Conservation (phyloP, 2,797 vertebrate species). For the Triplophysa bombifrons region DNA sequence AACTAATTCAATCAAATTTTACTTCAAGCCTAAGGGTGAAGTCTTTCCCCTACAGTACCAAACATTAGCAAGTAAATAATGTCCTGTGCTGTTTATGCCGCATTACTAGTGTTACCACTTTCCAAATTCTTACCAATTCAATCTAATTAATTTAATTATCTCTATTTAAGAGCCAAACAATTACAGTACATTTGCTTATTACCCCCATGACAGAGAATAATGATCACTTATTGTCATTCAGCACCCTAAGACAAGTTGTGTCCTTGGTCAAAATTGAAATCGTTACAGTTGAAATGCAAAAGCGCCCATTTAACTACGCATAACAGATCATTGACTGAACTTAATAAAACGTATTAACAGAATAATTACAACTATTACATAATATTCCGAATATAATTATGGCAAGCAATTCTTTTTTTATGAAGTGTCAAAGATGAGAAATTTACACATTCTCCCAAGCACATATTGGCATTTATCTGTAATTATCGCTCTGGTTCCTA, state of each 20-base stretch:
- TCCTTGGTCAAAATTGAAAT: background rate
- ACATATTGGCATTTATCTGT: conserved; percentile 18
- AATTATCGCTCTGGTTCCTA: background rate
- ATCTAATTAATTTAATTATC: background rate
- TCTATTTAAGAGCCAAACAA: background rate
- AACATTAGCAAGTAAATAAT: conserved; percentile 1
- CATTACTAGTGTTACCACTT: background rate
- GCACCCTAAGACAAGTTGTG: background rate
- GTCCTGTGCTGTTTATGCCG: background rate
- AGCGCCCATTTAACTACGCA: background rate
- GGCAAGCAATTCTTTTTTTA: background rate
- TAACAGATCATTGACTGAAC: background rate
- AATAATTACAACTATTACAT: conserved; percentile 11
- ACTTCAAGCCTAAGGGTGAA: too few relatives aligned
- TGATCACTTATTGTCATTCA: background rate
- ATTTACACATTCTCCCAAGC: background rate
- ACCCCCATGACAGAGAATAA: background rate
- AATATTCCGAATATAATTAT: background rate
- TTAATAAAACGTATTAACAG: background rate
- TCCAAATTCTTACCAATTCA: background rate
- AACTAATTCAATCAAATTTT: background rate
- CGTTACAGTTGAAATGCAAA: background rate
- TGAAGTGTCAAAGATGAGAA: conserved; percentile 5
- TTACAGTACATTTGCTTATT: background rate
- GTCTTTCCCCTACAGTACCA: background rate